These are phyloP conservation scores for Hylia prasina DNA, from an alignment of 2,113 vertebrate genomes.

Conservation along the genomic window DNA sequence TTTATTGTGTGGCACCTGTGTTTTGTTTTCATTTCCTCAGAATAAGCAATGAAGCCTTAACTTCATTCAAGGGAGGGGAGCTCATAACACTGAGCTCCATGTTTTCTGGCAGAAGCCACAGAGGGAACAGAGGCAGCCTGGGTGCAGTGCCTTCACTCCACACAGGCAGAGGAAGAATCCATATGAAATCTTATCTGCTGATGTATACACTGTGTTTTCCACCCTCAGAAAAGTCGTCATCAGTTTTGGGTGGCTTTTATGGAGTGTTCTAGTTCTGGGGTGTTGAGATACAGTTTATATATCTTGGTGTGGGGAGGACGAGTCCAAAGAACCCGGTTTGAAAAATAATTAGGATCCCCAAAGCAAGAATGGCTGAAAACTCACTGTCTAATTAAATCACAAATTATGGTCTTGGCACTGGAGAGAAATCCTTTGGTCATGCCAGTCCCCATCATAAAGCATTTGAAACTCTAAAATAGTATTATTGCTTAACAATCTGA, in stretches of 20 bases:
- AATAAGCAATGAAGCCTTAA: slow-evolving; percentile 25
- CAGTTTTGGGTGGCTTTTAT: background rate
- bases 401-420: background rate
- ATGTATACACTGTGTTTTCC: background rate
- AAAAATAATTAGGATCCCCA: background rate
- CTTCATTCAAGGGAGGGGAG: background rate
- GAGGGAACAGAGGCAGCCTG: background rate
- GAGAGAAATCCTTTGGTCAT: background rate
- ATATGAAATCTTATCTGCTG: background rate
- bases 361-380: background rate
- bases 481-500: background rate
- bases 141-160: background rate
- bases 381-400: background rate
- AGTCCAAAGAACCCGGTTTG: background rate
- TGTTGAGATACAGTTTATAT: background rate
- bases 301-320: background rate
- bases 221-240: background rate
- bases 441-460: background rate
- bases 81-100: background rate
- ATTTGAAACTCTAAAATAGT: background rate
- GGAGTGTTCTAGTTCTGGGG: background rate
- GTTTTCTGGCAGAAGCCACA: background rate
- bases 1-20: slow-evolving; percentile 14
- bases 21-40: slow-evolving; percentile 45
- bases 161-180: accelerated